Percentiles rank a stretch among this genome's conserved stretches.
These are phyloP conservation scores for Archocentrus centrarchus DNA, from an alignment of 2,113 vertebrate species.

Conservation along the genomic window DNA sequence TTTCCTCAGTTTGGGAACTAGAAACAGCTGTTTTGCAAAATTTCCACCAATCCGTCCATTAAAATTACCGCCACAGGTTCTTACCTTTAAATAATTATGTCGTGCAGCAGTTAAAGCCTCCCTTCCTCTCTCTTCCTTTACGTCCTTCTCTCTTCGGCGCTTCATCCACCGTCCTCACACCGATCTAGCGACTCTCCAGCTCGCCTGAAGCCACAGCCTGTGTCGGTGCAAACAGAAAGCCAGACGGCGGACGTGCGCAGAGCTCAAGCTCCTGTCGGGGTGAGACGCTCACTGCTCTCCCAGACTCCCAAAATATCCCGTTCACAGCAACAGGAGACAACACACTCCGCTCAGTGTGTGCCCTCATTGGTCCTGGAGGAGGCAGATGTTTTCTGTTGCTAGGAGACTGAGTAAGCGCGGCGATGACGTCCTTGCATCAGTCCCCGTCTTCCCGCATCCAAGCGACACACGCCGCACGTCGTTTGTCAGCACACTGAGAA, in stretches of 20 bases:
- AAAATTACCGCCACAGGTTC: not conserved
- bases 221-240: not conserved
- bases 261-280: conserved; percentile 26
- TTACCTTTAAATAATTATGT: conserved; percentile 19
- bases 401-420: conserved; percentile 86
- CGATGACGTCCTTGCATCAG: conserved; percentile 71
- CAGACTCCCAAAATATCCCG: conserved; percentile 74
- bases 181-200: conserved; percentile 32
- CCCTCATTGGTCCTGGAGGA: conserved; percentile 88
- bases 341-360: conserved; percentile 74
- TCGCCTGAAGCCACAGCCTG: conserved; percentile 18
- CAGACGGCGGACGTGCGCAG: not conserved
- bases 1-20: not conserved
- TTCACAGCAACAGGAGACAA: conserved; percentile 59
- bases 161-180: conserved; percentile 42
- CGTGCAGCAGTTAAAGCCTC: not conserved
- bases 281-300: conserved; percentile 42
- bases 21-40: not conserved
- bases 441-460: not conserved
- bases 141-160: conserved; percentile 16
- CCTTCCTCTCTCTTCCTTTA: not conserved
- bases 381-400: conserved; percentile 93
- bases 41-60: not conserved
- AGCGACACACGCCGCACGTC: not conserved
- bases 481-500: not conserved